phyloP scores from a whole-genome alignment of 2,113 vertebrate species.

The Labeo rohita region DNA sequence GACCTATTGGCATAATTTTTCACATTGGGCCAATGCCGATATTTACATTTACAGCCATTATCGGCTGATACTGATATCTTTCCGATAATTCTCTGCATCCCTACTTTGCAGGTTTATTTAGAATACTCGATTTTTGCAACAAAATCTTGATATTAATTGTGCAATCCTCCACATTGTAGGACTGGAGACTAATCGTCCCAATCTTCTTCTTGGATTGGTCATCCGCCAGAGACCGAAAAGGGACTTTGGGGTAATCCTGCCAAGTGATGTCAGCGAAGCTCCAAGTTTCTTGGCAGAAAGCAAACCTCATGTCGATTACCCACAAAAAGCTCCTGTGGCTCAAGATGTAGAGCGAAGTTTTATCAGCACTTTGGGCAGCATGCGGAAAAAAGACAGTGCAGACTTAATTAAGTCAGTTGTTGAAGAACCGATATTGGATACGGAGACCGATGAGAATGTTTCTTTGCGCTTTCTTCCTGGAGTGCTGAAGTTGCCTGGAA shows the following conservation, averaged over 20 bases:
- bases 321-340: slow-evolving; percentile 70
- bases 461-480: slow-evolving; percentile 92
- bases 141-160: neutral
- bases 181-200: slow-evolving; percentile 90
- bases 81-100: no score
- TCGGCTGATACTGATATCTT: neutral
- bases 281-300: slow-evolving; percentile 81
- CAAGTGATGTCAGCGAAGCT: slow-evolving; percentile 78
- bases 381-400: slow-evolving; percentile 83
- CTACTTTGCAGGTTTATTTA: neutral
- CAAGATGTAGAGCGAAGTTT: slow-evolving; percentile 86
- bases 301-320: slow-evolving; percentile 77
- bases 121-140: neutral
- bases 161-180: slow-evolving; percentile 74
- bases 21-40: no score
- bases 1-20: no score
- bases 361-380: slow-evolving; percentile 83
- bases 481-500: slow-evolving; percentile 83
- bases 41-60: no score
- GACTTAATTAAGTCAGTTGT: slow-evolving; percentile 75
- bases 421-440: slow-evolving; percentile 65
- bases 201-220: slow-evolving; percentile 91
- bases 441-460: slow-evolving; percentile 68
- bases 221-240: slow-evolving; percentile 94
- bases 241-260: slow-evolving; percentile 76